Evolutionary conservation across 2,797 vertebrate species (phyloP), one percentile per base, ranked within the genome.

Genomic region (Aotus griseimembra): DNA sequence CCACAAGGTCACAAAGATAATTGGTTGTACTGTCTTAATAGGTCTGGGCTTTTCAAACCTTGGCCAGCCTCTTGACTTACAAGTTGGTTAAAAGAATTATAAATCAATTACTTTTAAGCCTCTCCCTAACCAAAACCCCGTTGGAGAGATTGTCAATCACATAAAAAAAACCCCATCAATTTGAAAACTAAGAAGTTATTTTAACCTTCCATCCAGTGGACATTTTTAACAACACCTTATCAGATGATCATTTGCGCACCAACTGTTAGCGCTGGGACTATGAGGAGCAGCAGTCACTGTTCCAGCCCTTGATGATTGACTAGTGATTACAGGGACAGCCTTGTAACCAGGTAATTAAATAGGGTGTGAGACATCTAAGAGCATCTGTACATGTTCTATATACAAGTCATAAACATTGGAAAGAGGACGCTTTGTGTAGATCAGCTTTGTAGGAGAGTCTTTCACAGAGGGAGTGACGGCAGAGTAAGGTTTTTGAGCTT

Each of bases 31-130:
- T 30, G 12, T 67, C 61, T 72, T 72, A 80, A 30, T 11, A 80
- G 64, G n/a, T 30, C 73, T 79, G 84, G 36, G 28, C 13, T 76
- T 75, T 86, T 76, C 33, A 90, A 67, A 81, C 17, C 77, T 58
- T n/a, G 67, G 30, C 36, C 46, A 91, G 50, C 11, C 41, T 82
- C 39, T 52, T 58, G 58, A 83, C 33, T 55, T 86, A 28, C 10
- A 82, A 17, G n/a, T n/a, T 88, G 70, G 64, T 44, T 86, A 58
- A 48, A 89, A 93, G 48, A 86, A 39, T 50, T 17, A 91, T 7
- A 57, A 81, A 77, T 48, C 76, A 39, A 93, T 30, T 30, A 80
- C 57, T 70, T 36, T 30, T 15, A 75, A 76, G 48, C 19, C 46
- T 73, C 33, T 7, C 24, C 15, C 13, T n/a, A 7, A 9, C 9